phyloP scores from a whole-genome alignment of 1,140 invertebrate species.

The Oryzaephilus surinamensis region DNA sequence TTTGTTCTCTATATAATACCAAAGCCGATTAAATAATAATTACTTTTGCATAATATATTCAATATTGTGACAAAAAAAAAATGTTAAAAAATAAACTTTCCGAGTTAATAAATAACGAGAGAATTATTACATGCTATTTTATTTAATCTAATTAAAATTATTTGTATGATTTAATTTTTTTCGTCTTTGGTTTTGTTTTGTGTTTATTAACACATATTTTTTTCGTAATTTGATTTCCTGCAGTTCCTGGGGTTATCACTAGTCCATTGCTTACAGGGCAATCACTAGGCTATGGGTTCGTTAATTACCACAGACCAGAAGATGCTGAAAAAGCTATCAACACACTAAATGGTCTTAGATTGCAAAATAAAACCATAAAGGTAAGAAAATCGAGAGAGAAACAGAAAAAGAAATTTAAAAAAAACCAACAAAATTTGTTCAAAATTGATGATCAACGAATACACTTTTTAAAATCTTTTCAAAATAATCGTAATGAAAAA shows the following conservation, averaged over 20 bases:
- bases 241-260: constrained; percentile 29
- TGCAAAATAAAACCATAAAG: constrained; percentile 99
- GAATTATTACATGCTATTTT: not conserved
- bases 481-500: no score
- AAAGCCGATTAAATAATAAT: no score
- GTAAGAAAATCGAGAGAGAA: no score
- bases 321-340: constrained; percentile 98
- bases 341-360: constrained; percentile 88
- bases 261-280: constrained; percentile 62
- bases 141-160: not conserved
- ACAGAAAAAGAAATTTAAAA: no score
- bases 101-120: not conserved
- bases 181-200: constrained; percentile 19
- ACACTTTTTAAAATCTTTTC: no score
- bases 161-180: constrained; percentile 8
- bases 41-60: no score
- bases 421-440: no score
- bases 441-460: no score
- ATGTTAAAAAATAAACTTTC: not conserved
- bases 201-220: constrained; percentile 29
- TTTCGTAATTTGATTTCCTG: constrained; percentile 27
- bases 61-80: no score
- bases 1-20: no score
- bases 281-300: constrained; percentile 97
- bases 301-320: constrained; percentile 94